Conservation (phyloP, 2,113 vertebrate genomes). For the Epinephelus lanceolatus region DNA sequence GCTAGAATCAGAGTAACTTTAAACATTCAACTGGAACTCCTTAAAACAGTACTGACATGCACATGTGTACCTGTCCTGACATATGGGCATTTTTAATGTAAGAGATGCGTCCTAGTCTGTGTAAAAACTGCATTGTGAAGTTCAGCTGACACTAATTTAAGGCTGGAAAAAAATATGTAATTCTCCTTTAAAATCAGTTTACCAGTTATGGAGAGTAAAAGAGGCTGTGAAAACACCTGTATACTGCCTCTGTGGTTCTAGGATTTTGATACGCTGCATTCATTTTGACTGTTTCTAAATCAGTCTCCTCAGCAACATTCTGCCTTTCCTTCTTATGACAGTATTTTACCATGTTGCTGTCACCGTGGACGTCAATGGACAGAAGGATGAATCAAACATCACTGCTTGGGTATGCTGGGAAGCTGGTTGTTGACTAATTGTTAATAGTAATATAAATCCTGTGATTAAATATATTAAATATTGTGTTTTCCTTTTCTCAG, state of each 20-base stretch:
- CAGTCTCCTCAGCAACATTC: background rate
- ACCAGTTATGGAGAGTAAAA: background rate
- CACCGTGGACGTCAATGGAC: constrained; percentile 48
- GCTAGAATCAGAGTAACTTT: background rate
- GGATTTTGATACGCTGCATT: background rate
- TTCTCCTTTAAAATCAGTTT: background rate
- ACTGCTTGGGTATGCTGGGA: constrained; percentile 63
- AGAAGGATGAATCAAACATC: constrained; percentile 58
- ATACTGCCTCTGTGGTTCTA: background rate
- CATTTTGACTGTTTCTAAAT: background rate
- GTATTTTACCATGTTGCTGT: constrained; percentile 62
- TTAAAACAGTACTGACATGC: background rate
- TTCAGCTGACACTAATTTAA: background rate
- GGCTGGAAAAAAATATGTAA: background rate
- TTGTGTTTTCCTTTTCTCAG: constrained; percentile 49
- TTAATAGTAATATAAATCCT: background rate
- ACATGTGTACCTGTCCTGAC: background rate
- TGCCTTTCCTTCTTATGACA: constrained; percentile 11
- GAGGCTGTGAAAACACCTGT: background rate
- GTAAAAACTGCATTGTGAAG: background rate
- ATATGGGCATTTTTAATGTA: background rate
- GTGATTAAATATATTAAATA: background rate
- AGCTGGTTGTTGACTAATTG: background rate
- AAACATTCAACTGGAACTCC: background rate
- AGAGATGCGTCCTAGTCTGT: background rate